phyloP scores from a whole-genome alignment of 2,113 vertebrate species.

The Cebus imitator region DNA sequence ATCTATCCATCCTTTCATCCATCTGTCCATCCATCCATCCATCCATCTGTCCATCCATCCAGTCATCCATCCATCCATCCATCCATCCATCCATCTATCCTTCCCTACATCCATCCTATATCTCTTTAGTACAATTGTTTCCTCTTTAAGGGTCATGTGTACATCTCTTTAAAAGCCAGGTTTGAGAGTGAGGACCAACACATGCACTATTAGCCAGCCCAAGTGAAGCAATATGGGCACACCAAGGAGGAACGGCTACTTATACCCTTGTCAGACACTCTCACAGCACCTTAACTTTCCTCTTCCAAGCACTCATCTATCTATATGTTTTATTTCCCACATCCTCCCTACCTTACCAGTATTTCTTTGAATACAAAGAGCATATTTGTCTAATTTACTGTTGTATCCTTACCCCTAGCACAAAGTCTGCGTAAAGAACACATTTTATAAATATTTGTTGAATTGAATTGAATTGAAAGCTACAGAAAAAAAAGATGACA shows the following conservation, averaged over 20 bases:
- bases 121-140: neutral
- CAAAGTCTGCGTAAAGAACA: neutral
- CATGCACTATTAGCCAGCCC: rapidly evolving
- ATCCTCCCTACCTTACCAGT: neutral
- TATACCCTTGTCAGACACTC: neutral
- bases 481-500: conserved; percentile 32
- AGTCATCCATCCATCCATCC: neutral
- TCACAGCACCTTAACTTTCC: too few species aligned
- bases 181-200: neutral
- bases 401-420: neutral
- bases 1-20: too few species aligned
- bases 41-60: too few species aligned
- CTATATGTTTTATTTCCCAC: neutral
- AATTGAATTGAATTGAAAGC: conserved; percentile 28
- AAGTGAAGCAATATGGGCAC: neutral
- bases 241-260: neutral
- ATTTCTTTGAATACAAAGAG: neutral
- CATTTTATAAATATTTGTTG: conserved; percentile 25
- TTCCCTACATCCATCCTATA: neutral
- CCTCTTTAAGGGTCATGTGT: neutral
- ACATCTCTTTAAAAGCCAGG: neutral
- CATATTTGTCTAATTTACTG: neutral
- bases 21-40: too few species aligned
- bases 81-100: neutral
- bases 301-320: neutral